These are phyloP conservation scores for Pandion haliaetus DNA, from an alignment of 2,113 vertebrate species.

Conservation along the genomic window DNA sequence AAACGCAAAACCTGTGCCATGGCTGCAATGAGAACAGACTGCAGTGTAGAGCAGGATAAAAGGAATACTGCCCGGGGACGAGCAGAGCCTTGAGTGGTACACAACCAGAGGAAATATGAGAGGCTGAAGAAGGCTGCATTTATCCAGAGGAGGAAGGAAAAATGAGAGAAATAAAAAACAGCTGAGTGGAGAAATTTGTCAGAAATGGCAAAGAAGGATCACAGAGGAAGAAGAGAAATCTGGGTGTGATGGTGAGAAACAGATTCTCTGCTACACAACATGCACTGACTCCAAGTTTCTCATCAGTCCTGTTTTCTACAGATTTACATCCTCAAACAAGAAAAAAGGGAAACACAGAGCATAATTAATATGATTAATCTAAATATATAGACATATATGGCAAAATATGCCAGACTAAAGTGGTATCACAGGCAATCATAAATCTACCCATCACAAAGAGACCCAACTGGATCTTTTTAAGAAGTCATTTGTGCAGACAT, in stretches of 20 bases:
- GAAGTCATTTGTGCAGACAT: background rate
- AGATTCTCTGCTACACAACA: background rate
- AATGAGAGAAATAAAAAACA: background rate
- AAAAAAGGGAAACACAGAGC: background rate
- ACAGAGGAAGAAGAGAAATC: background rate
- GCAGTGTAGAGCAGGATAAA: background rate
- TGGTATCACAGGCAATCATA: background rate
- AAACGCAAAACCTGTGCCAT: background rate
- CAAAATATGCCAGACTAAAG: background rate
- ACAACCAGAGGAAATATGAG: background rate
- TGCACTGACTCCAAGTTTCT: background rate
- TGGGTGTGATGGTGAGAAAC: background rate
- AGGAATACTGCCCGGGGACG: background rate
- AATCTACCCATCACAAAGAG: background rate
- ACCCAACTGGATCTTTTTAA: background rate
- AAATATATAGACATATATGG: background rate
- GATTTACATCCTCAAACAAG: background rate
- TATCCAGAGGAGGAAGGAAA: background rate
- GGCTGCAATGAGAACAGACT: background rate
- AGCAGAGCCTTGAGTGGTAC: background rate
- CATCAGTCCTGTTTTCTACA: background rate
- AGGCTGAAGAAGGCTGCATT: background rate
- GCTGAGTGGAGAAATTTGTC: background rate
- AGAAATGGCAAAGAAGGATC: constrained; percentile 29
- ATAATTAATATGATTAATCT: background rate